phyloP scores from a whole-genome alignment of 2,888 invertebrate genomes.

The Pseudeuparius sepicola region DNA sequence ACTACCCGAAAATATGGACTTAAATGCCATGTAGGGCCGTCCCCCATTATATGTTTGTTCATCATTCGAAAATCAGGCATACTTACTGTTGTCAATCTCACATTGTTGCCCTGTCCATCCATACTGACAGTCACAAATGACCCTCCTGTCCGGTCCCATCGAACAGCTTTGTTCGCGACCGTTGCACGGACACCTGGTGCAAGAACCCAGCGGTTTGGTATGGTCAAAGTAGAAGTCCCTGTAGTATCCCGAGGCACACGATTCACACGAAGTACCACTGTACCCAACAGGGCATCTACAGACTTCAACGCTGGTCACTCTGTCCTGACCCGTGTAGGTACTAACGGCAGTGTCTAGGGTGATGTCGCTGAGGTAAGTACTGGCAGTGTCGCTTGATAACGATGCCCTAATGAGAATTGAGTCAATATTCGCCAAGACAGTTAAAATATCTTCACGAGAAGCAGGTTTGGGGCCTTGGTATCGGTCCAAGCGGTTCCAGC shows the following conservation, averaged over 20 bases:
- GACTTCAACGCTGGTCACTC: constrained; percentile 71
- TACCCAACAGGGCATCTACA: constrained; percentile 52
- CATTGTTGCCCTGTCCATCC: constrained; percentile 63
- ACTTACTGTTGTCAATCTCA: constrained; percentile 33
- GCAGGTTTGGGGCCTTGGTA: constrained; percentile 47
- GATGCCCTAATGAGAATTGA: constrained; percentile 77
- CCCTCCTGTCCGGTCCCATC: constrained; percentile 45
- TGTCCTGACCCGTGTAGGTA: constrained; percentile 45
- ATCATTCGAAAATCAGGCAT: background rate
- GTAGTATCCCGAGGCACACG: constrained; percentile 62
- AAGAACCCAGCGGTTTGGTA: constrained; percentile 46
- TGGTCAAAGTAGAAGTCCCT: constrained; percentile 48
- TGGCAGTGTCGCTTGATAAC: constrained; percentile 51
- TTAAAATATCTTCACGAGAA: constrained; percentile 74
- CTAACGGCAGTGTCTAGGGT: constrained; percentile 75
- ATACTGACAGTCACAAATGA: constrained; percentile 60
- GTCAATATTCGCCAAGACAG: constrained; percentile 72
- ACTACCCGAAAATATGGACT: too few relatives aligned
- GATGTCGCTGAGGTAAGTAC: constrained; percentile 69
- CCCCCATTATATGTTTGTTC: too few relatives aligned
- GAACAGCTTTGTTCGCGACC: constrained; percentile 59
- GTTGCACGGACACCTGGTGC: constrained; percentile 67
- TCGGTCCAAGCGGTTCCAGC: constrained; percentile 53
- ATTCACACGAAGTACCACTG: constrained; percentile 74
- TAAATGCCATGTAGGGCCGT: too few relatives aligned